These are phyloP conservation scores for Lochmaea capreae DNA, from an alignment of 2,888 invertebrate genomes.

Conservation along the genomic window DNA sequence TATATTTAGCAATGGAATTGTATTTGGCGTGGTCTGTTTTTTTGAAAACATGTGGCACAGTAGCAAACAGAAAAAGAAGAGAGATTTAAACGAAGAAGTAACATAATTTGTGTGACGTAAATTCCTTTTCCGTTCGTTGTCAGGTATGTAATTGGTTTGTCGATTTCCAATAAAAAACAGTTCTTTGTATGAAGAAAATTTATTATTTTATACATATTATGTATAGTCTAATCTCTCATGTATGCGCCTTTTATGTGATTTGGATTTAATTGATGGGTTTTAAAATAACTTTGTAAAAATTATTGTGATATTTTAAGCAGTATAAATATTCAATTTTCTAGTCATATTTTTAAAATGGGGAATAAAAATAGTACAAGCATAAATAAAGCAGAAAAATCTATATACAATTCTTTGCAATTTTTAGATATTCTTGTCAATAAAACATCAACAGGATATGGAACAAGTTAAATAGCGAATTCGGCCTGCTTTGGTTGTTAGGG, in stretches of 20 bases:
- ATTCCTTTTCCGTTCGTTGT: neutral
- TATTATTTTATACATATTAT: neutral
- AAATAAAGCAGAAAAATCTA: no score
- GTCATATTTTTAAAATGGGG: no score
- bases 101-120: neutral
- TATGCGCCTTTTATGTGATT: neutral
- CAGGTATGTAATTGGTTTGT: neutral
- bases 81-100: neutral
- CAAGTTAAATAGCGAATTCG: no score
- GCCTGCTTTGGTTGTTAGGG: no score
- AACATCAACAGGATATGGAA: no score
- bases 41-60: neutral
- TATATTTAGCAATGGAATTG: neutral
- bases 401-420: no score
- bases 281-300: no score
- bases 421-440: no score
- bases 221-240: neutral
- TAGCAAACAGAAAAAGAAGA: neutral
- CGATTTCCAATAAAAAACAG: neutral
- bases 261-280: no score
- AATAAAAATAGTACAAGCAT: no score
- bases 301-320: no score
- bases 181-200: neutral
- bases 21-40: neutral
- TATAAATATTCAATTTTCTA: no score